These are phyloP conservation scores for Callitettix versicolor DNA, from an alignment of 1,140 invertebrate genomes.

Conservation along the genomic window DNA sequence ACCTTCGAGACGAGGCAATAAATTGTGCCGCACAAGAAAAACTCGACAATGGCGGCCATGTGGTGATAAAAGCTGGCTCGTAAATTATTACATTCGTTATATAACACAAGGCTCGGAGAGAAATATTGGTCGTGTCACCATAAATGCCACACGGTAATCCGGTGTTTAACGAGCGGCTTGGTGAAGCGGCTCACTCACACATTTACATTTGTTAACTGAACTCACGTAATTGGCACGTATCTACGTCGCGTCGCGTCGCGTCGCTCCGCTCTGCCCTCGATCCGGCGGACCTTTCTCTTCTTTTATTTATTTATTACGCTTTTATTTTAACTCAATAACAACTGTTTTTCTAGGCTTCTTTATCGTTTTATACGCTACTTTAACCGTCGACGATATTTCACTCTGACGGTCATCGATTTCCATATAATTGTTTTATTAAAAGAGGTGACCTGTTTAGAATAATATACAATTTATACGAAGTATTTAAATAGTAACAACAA, in stretches of 20 bases:
- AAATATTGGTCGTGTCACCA: conserved; percentile 18
- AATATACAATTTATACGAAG: too few species aligned
- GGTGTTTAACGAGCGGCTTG: conserved; percentile 9
- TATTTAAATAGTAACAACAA: too few species aligned
- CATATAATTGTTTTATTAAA: too few species aligned
- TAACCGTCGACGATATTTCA: too few species aligned
- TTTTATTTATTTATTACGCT: too few species aligned
- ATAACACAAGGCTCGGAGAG: conserved; percentile 12
- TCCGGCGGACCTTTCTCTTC: neutral
- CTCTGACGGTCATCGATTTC: too few species aligned
- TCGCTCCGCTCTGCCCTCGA: neutral
- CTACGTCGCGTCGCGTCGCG: too few species aligned
- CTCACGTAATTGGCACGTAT: too few species aligned
- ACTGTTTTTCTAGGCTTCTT: too few species aligned
- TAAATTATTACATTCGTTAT: conserved; percentile 20
- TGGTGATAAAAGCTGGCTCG: conserved; percentile 16
- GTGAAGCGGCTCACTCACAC: neutral
- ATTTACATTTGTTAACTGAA: neutral
- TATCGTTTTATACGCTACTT: too few species aligned
- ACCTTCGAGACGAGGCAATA: conserved; percentile 8
- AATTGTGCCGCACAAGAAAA: conserved; percentile 15
- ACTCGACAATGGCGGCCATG: conserved; percentile 17
- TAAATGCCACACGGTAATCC: conserved; percentile 16
- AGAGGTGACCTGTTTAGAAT: too few species aligned
- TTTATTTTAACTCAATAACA: too few species aligned